phyloP scores from a whole-genome alignment of 1,140 invertebrate species.

The Heliothis subflexa region DNA sequence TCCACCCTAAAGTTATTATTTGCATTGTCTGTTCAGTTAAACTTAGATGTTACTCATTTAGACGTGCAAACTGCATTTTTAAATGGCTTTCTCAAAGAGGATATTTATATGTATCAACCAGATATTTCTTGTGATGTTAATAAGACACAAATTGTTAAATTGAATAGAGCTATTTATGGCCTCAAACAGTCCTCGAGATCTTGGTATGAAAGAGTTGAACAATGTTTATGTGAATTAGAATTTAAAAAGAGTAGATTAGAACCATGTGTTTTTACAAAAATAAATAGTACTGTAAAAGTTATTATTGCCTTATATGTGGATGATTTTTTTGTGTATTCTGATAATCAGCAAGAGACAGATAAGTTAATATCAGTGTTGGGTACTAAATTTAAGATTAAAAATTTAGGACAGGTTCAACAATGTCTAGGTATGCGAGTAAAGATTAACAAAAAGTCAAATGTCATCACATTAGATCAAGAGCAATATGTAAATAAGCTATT shows the following conservation, averaged over 20 bases:
- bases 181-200: slow-evolving; percentile 47
- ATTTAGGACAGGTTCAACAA: neutral
- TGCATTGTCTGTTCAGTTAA: slow-evolving; percentile 51
- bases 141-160: slow-evolving; percentile 53
- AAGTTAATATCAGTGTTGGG: slow-evolving; percentile 47
- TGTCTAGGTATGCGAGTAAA: slow-evolving; percentile 11
- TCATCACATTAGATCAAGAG: slow-evolving; percentile 49
- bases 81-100: slow-evolving; percentile 51
- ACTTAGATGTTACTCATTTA: slow-evolving; percentile 44
- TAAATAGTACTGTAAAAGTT: slow-evolving; percentile 49
- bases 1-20: slow-evolving; percentile 50
- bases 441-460: neutral
- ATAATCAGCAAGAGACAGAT: slow-evolving; percentile 41
- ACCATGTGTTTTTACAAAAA: slow-evolving; percentile 53
- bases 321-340: slow-evolving; percentile 53
- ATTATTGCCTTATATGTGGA: slow-evolving; percentile 52
- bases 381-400: slow-evolving; percentile 42
- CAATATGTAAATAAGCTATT: slow-evolving; percentile 53
- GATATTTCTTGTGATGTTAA: no score
- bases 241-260: slow-evolving; percentile 47
- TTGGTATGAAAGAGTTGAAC: slow-evolving; percentile 53
- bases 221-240: slow-evolving; percentile 48
- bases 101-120: slow-evolving; percentile 50
- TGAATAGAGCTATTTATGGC: slow-evolving; percentile 55
- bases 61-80: slow-evolving; percentile 51